These are phyloP conservation scores for Luffia ferchaultella DNA, from an alignment of 2,888 invertebrate species.

Conservation along the genomic window DNA sequence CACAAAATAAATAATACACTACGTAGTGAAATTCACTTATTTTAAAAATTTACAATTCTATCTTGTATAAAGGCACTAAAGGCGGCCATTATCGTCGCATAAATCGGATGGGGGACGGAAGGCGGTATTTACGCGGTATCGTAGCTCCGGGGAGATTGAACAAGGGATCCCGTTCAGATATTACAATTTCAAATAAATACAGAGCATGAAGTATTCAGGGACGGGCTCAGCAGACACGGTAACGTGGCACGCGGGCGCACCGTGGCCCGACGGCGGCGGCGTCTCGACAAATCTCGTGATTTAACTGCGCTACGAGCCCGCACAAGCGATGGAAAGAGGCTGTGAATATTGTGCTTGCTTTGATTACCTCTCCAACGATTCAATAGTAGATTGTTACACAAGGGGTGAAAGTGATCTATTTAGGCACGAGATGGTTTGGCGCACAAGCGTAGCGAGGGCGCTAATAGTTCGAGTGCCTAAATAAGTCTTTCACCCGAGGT, in stretches of 20 bases:
- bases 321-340: constrained; percentile 43
- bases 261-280: too few relatives aligned
- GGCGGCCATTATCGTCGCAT: constrained; percentile 45
- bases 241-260: constrained; percentile 47
- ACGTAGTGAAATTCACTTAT: too few relatives aligned
- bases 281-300: constrained; percentile 64
- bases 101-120: constrained; percentile 46
- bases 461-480: too few relatives aligned
- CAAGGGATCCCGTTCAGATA: constrained; percentile 55
- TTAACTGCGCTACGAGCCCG: constrained; percentile 59
- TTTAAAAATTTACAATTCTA: too few relatives aligned
- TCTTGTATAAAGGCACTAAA: too few relatives aligned
- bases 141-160: constrained; percentile 40
- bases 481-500: too few relatives aligned
- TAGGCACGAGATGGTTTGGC: too few relatives aligned
- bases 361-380: too few relatives aligned
- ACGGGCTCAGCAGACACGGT: constrained; percentile 54
- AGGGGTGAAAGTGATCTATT: too few relatives aligned
- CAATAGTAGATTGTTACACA: too few relatives aligned
- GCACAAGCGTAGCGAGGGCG: too few relatives aligned
- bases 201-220: constrained; percentile 61
- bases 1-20: too few relatives aligned
- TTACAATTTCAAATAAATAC: constrained; percentile 65
- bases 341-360: constrained; percentile 59
- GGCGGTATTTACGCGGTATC: constrained; percentile 46